Conservation (phyloP, 2,888 invertebrate genomes). For the Portevinia maculata region DNA sequence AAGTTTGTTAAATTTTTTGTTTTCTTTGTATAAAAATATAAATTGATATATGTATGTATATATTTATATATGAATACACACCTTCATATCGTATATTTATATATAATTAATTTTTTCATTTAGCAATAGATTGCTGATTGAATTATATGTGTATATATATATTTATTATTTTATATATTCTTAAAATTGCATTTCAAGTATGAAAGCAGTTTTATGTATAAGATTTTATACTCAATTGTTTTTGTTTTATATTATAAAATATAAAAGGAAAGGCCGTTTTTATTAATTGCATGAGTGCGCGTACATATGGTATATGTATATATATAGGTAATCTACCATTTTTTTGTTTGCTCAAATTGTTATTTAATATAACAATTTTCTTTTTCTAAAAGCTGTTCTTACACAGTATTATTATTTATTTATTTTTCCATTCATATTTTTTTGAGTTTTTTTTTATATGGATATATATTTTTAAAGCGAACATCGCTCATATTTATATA, state of each 20-base stretch:
- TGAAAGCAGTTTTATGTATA: constrained; percentile 48
- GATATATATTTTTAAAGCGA: constrained; percentile 55
- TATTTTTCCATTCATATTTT: constrained; percentile 33
- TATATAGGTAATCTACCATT: constrained; percentile 54
- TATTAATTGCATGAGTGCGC: constrained; percentile 67
- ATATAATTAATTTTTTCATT: constrained; percentile 31
- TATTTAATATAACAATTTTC: constrained; percentile 47
- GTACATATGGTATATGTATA: constrained; percentile 42
- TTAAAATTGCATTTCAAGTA: constrained; percentile 44
- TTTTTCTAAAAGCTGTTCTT: constrained; percentile 65
- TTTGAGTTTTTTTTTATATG: constrained; percentile 25
- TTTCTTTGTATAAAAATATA: constrained; percentile 68
- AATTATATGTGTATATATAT: constrained; percentile 34
- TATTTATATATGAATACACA: constrained; percentile 54
- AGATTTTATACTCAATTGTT: constrained; percentile 21
- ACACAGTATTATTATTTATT: constrained; percentile 38
- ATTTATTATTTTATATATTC: constrained; percentile 25
- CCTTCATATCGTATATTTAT: constrained; percentile 44
- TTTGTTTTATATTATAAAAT: constrained; percentile 47
- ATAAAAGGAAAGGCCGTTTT: constrained; percentile 71
- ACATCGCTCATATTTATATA: constrained; percentile 63
- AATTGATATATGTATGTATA: constrained; percentile 64
- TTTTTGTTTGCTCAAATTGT: constrained; percentile 77
- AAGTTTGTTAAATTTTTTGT: constrained; percentile 53
- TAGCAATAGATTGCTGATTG: constrained; percentile 58